Conservation (phyloP, 2,113 vertebrate genomes). For the Centropus bengalensis region DNA sequence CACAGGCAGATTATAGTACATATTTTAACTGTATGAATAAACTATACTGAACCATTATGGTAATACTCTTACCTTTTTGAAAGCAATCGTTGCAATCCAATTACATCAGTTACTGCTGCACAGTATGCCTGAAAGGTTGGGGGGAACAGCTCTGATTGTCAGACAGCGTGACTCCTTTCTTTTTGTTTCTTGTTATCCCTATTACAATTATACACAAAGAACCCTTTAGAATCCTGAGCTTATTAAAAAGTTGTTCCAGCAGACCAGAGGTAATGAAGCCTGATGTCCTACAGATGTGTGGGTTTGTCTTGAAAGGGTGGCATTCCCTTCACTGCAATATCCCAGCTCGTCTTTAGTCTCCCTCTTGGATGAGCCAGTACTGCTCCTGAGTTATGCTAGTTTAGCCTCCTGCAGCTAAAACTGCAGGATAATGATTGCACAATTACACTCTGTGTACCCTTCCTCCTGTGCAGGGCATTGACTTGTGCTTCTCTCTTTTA, state of each 20-base stretch:
- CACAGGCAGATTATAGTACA: neutral
- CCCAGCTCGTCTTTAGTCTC: neutral
- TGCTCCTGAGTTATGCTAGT: fast-evolving
- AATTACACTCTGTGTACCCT: neutral
- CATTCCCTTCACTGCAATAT: neutral
- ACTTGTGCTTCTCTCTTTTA: neutral
- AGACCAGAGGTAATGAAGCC: neutral
- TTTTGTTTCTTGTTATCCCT: neutral
- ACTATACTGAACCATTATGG: neutral
- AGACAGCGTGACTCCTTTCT: neutral
- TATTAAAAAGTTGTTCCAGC: neutral
- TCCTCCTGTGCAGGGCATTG: neutral
- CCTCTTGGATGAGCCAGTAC: neutral
- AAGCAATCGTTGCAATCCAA: neutral
- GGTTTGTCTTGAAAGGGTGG: neutral
- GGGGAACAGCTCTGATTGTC: neutral
- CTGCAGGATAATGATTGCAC: neutral
- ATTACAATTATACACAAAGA: neutral
- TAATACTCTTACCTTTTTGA: neutral
- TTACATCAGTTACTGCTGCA: neutral
- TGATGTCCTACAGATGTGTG: neutral
- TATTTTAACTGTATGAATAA: neutral
- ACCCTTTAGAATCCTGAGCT: neutral
- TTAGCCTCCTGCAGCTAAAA: neutral
- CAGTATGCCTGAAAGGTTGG: neutral